Evolutionary conservation across 30 jellyfish, hydroid and myxozoan genomes (phyloP).

Genomic region (Haliclystus octoradiatus): DNA sequence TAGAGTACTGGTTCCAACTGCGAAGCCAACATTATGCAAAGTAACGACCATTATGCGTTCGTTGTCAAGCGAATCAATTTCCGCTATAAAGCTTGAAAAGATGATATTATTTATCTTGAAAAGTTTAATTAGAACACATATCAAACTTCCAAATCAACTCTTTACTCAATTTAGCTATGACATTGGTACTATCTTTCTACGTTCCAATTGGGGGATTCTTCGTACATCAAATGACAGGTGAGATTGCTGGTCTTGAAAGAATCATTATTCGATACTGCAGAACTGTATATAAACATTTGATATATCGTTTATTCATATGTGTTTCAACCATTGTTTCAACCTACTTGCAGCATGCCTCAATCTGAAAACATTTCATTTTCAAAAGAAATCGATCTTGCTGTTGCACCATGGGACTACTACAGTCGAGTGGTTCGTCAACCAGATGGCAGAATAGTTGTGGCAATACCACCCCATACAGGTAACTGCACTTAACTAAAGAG

Average conservation of each 20-base stretch:
- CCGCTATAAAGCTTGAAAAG: no score
- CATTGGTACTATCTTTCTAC: conserved; percentile 36
- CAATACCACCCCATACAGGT: conserved; percentile 42
- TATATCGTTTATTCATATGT: not conserved
- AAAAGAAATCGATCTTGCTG: conserved; percentile 5
- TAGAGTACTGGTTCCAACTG: no score
- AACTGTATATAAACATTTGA: not conserved
- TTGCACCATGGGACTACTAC: conserved; percentile 40
- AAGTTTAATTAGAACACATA: no score
- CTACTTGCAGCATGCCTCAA: conserved; percentile 35
- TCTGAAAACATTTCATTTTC: conserved; percentile 36
- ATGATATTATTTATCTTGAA: no score
- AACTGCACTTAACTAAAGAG: no score
- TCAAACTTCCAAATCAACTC: no score
- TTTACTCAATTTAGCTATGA: conserved; percentile 47
- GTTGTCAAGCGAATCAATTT: not conserved
- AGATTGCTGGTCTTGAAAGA: not conserved
- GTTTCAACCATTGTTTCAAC: no score
- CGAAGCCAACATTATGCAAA: not conserved
- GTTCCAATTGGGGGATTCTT: conserved; percentile 83
- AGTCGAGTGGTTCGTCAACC: conserved; percentile 61
- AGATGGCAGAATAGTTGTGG: conserved; percentile 16
- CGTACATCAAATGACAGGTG: conserved; percentile 56
- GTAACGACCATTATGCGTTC: not conserved
- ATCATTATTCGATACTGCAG: not conserved